Percentiles rank a stretch among this genome's conserved stretches.
These are phyloP conservation scores for Drosophila ficusphila DNA, from an alignment of 1,140 invertebrate genomes.

Conservation along the genomic window DNA sequence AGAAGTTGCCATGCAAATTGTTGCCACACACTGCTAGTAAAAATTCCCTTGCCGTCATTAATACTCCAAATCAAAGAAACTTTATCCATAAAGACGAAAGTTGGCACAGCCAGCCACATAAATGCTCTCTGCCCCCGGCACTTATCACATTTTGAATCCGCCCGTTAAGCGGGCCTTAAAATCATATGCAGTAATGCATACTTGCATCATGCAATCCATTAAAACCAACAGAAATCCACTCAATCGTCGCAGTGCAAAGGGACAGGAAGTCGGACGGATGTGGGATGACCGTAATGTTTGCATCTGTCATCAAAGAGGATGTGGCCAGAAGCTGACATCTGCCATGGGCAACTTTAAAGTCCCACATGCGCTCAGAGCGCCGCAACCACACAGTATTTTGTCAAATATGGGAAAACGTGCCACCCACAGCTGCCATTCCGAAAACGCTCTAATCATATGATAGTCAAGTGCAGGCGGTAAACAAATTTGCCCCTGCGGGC, in stretches of 20 bases:
- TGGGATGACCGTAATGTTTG: conserved; percentile 19
- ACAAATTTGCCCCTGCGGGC: conserved; percentile 61
- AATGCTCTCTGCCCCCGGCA: neutral
- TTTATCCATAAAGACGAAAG: neutral
- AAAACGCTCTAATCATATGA: conserved; percentile 43
- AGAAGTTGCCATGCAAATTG: neutral
- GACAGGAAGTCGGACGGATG: neutral
- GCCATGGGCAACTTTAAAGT: conserved; percentile 22
- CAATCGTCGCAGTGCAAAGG: conserved; percentile 1
- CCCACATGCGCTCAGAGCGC: neutral
- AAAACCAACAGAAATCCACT: conserved; percentile 11
- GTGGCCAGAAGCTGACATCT: conserved; percentile 8
- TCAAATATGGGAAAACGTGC: conserved; percentile 21
- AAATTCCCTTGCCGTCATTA: neutral
- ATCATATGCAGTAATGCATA: neutral
- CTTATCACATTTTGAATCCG: neutral
- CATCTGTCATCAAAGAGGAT: conserved; percentile 19
- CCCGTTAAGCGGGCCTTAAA: neutral
- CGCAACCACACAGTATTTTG: conserved; percentile 49
- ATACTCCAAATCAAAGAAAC: conserved; percentile 4
- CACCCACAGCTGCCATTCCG: neutral
- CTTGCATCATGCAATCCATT: conserved; percentile 16
- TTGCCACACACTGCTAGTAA: neutral
- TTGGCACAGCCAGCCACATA: neutral
- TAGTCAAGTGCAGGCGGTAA: conserved; percentile 59